Base-by-base conservation (phyloP, 2,888 invertebrate species). In the Drosophila dives region DNA sequence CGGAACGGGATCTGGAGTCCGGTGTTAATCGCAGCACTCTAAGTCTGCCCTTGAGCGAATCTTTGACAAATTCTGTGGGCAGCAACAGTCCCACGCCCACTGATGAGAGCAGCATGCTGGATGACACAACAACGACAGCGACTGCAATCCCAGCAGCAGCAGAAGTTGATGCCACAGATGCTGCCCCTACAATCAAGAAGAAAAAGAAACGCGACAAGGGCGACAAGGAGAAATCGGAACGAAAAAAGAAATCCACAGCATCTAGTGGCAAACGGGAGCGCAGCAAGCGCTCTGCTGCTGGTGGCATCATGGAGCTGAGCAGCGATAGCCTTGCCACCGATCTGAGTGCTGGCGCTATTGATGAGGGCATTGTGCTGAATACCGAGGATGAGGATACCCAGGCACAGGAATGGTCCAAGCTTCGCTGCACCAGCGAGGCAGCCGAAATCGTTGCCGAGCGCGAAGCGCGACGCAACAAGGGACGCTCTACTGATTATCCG, bases 401-500 rank as follows among this genome's bases (percentile, higher is more conserved):
- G 92, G 94, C 95, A 15, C 96, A 95, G 68, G 97, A 97, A 92
- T 95, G 98, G 85, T 95, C 98, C 15, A 95, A 96, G 91, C 94
- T 98, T 73, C 94, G 98, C 82, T 98, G 98, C 93, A 96, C 97
- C 49, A 98, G 97, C 93, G 97, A 97, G 93, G 95, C 97, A 77
- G 96, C 98, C 4, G 98, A 98, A 93, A 96, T 97, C 64, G 95
- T 98, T 75, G 97, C 97, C 36, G 98, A 97, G 91, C 94, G 97
- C 75, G 97, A 97, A 91, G 96, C 95, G 67, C 94, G 97, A 60
- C 93, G 95, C 69, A 94, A 96, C 86, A 94, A 95, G 86, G 94
- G 96, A 86, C 94, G 97, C 93, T 98, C 98, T 93, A 96, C 97
- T 48, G 98, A 98, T 92, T 98, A 98, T 94, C 98, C 98, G 0